Evolutionary conservation across 2,113 vertebrate species (phyloP).

Genomic region (Caretta caretta): DNA sequence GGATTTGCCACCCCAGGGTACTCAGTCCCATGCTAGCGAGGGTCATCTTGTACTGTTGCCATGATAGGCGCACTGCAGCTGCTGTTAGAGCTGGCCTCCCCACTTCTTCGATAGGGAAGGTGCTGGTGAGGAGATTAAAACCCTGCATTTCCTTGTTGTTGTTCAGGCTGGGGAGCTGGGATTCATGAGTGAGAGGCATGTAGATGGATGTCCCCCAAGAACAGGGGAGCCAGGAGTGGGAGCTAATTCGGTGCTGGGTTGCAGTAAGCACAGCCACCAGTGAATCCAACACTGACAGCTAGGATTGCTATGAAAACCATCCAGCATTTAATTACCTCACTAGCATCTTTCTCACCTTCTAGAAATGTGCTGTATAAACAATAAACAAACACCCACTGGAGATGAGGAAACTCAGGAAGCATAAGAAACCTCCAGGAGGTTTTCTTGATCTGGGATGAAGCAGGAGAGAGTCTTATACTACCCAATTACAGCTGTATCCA

Average conservation of each 20-base stretch:
- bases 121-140: not conserved
- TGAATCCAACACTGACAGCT: slow-evolving; percentile 20
- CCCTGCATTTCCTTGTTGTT: not conserved
- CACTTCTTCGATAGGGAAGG: not conserved
- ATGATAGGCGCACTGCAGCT: fast-evolving
- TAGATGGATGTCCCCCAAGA: not conserved
- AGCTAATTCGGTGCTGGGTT: not conserved
- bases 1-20: not conserved
- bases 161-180: not conserved
- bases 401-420: not conserved
- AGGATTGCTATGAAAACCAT: not conserved
- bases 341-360: slow-evolving; percentile 62
- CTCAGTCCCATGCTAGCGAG: not conserved
- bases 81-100: not conserved
- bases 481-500: not conserved
- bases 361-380: slow-evolving; percentile 46
- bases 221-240: not conserved
- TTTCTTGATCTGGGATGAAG: not conserved
- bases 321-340: slow-evolving; percentile 47
- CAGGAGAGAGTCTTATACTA: not conserved
- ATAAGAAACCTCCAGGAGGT: slow-evolving; percentile 19
- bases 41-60: not conserved
- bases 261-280: fast-evolving
- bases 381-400: slow-evolving; percentile 61
- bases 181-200: not conserved